phyloP scores from a whole-genome alignment of 2,888 invertebrate species.

The Drepanosiphum platanoidis region DNA sequence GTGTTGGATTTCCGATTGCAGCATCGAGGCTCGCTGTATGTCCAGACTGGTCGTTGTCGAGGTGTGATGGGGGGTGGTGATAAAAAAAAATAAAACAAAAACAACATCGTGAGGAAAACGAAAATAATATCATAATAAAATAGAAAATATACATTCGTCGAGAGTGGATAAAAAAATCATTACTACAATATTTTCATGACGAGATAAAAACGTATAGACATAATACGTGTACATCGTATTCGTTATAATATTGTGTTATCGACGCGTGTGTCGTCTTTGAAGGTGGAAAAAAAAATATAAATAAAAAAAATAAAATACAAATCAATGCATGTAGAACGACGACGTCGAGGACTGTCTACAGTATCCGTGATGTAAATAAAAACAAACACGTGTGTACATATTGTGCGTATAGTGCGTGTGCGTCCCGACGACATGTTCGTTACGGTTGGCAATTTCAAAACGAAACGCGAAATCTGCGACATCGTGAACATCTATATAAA shows the following conservation, averaged over 20 bases:
- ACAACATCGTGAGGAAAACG: conserved; percentile 16
- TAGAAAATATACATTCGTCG: background rate
- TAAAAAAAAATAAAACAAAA: conserved; percentile 44
- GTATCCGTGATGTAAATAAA: no score
- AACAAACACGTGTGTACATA: no score
- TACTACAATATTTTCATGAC: no score
- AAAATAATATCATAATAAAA: background rate
- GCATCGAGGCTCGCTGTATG: conserved; percentile 56
- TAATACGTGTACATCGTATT: no score
- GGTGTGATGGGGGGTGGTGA: conserved; percentile 3
- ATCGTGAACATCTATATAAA: no score
- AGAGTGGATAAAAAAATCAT: background rate
- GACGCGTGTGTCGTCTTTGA: no score
- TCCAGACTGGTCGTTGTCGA: conserved; percentile 51
- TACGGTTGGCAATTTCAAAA: no score
- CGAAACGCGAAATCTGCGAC: no score
- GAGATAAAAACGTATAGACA: no score
- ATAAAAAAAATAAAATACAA: background rate
- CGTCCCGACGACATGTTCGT: background rate
- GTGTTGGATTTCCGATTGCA: conserved; percentile 58
- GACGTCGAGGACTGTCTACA: background rate
- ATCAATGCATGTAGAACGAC: background rate
- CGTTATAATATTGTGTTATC: no score
- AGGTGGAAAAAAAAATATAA: no score
- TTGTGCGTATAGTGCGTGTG: background rate